Base-by-base conservation (phyloP, 1,140 invertebrate genomes). In the Aphelinus atriplicis region DNA sequence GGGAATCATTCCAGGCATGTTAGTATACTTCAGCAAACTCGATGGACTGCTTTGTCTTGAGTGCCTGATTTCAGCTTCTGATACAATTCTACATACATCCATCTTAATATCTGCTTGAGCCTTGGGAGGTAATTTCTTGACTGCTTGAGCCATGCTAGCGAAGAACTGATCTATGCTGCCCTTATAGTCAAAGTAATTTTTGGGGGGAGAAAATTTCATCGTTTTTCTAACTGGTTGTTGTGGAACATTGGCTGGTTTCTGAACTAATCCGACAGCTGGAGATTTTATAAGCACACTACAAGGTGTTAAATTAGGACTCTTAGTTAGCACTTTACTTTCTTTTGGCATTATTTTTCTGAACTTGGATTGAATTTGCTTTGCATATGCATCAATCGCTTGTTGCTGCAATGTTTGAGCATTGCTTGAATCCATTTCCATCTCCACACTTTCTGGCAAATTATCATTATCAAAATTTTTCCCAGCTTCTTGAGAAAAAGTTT, bases 21-120 rank as follows among this genome's bases (percentile, higher is more conserved):
- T 71, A 53, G 77, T 72, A 66, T 80, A 79, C 57, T 77, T 79
- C 64, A 79, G 78, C 2, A 75, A 64, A 66, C 70, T 80, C 47
- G 78, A 45, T 43, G 48, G 7, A 7, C 43, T 48, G 62, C 71
- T 71, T 64, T 79, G 63, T 53, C 65, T 77, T 1, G 80, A 82
- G 73, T 82, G 81, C 69, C 72, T 80, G 0, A 83, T 65, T 62
- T 88, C 86, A 3, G 86, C 86, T 58, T 86, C 84, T 6, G 82
- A 85, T 0, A 88, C 84, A 26, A 87, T 82, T 82, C 81, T 85
- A 70, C 85, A 88, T 10, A 88, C 83, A 42, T 85, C 80, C 82
- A 84, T 84, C 79, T 87, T 87, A n/a, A 88, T 80, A 56, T 87
- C 83, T 0, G 84, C 83, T 67, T 87, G 87, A 0, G 81, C 80